Evolutionary conservation across 1,140 invertebrate genomes (phyloP).

Genomic region (Pararge aegeria): DNA sequence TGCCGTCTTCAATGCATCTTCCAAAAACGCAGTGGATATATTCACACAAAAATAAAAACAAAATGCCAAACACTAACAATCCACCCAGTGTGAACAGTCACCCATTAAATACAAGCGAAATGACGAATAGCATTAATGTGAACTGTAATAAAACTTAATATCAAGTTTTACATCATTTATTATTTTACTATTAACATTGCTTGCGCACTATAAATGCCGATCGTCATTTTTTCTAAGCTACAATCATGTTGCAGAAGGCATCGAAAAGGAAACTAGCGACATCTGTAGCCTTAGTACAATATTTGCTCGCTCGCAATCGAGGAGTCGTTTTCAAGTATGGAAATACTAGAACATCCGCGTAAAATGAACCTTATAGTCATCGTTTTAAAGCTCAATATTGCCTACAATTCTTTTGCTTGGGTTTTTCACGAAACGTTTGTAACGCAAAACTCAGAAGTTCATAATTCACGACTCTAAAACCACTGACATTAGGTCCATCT

Average conservation of each 20-base stretch:
- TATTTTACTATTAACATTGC: neutral
- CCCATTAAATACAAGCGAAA: conserved; percentile 13
- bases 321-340: too few species aligned
- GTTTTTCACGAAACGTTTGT: too few species aligned
- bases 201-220: conserved; percentile 13
- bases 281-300: too few species aligned
- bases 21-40: conserved; percentile 37
- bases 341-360: too few species aligned
- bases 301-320: too few species aligned
- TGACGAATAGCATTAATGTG: conserved; percentile 20
- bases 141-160: neutral
- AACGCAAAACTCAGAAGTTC: too few species aligned
- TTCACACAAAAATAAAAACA: conserved; percentile 38
- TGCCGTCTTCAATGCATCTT: conserved; percentile 70
- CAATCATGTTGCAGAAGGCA: conserved; percentile 17
- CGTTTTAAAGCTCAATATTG: too few species aligned
- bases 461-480: too few species aligned
- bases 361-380: too few species aligned
- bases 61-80: conserved; percentile 9
- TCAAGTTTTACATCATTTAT: too few species aligned
- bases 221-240: conserved; percentile 26
- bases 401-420: too few species aligned
- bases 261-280: neutral
- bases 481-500: too few species aligned
- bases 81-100: conserved; percentile 20